Evolutionary conservation across 2,888 invertebrate species (phyloP).

Genomic region (Epinotia ramella): DNA sequence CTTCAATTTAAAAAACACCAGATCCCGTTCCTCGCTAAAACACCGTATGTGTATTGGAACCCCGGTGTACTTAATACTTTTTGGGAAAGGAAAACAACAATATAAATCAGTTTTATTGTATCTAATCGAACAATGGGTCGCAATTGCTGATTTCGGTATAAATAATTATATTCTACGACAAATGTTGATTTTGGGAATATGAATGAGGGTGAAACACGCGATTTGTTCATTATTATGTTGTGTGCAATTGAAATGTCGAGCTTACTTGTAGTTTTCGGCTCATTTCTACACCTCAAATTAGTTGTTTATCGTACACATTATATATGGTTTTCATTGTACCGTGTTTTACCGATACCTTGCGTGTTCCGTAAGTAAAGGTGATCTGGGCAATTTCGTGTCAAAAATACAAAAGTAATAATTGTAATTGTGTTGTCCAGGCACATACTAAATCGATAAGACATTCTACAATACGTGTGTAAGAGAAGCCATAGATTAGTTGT

Average conservation of each 20-base stretch:
- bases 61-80: neutral
- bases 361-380: neutral
- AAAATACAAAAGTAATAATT: neutral
- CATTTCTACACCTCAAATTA: slow-evolving; percentile 46
- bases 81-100: neutral
- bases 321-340: slow-evolving; percentile 18
- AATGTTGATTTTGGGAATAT: slow-evolving; percentile 44
- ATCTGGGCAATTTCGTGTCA: neutral
- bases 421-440: no score
- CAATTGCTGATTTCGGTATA: slow-evolving; percentile 49
- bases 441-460: no score
- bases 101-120: slow-evolving; percentile 44
- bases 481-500: no score
- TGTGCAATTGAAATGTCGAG: slow-evolving; percentile 50
- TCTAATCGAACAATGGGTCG: slow-evolving; percentile 48
- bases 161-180: slow-evolving; percentile 45
- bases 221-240: slow-evolving; percentile 47
- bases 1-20: neutral
- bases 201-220: slow-evolving; percentile 48
- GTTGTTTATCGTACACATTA: slow-evolving; percentile 38
- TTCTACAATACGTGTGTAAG: no score
- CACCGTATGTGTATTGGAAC: neutral
- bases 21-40: neutral
- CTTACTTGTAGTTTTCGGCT: slow-evolving; percentile 46
- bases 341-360: neutral